These are phyloP conservation scores for Ciconia boyciana DNA, from an alignment of 2,113 vertebrate genomes.

Conservation along the genomic window DNA sequence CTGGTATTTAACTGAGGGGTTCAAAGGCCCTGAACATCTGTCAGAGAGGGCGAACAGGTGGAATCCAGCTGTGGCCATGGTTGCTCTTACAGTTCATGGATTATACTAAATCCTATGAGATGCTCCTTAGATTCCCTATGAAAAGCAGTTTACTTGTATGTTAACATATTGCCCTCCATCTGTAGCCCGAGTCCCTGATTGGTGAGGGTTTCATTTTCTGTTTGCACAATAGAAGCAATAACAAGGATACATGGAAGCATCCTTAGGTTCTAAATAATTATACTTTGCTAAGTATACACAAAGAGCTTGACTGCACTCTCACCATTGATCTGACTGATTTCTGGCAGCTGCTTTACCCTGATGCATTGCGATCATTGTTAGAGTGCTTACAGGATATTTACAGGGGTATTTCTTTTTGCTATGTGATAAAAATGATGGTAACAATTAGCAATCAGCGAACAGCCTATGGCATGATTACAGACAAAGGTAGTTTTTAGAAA, in stretches of 20 bases:
- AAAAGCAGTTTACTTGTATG: neutral
- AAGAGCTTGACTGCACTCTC: neutral
- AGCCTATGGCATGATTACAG: neutral
- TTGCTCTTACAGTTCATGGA: neutral
- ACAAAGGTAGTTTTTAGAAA: neutral
- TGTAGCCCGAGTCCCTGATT: neutral
- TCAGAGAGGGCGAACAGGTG: neutral
- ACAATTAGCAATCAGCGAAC: neutral
- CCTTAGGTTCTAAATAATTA: neutral
- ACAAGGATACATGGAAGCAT: neutral
- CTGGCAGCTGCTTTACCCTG: neutral
- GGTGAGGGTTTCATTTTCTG: neutral
- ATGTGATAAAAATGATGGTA: neutral
- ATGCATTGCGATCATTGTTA: neutral
- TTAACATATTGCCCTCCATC: neutral
- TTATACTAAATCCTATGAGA: neutral
- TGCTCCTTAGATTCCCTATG: neutral
- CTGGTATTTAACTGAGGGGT: neutral
- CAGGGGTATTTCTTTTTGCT: neutral
- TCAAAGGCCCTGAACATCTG: slow-evolving; percentile 28
- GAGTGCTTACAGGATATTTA: neutral
- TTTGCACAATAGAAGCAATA: neutral
- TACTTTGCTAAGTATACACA: neutral
- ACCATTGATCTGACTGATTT: neutral
- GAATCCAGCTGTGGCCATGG: slow-evolving; percentile 25